Evolutionary conservation across 2,797 vertebrate species (phyloP).

Genomic region (Chrosomus eos): DNA sequence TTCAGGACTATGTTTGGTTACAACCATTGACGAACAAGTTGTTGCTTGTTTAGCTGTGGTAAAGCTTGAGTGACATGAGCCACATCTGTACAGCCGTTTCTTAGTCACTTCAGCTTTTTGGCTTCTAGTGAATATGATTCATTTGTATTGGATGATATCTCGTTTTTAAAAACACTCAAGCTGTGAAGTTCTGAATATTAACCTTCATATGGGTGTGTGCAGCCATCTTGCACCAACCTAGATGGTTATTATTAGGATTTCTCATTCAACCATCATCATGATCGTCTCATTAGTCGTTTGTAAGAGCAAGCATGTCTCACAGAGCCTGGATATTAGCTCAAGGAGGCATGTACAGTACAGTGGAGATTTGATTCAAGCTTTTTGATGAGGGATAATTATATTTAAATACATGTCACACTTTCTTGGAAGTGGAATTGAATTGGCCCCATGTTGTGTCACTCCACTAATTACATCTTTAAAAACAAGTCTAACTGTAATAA

Average conservation of each 20-base stretch:
- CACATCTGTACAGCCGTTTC: background rate
- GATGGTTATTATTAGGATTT: background rate
- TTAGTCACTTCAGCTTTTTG: background rate
- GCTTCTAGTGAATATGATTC: background rate
- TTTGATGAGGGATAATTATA: too few relatives aligned
- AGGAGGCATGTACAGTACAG: conserved; percentile 10
- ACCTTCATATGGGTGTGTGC: background rate
- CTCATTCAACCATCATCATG: background rate
- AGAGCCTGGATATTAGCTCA: conserved; percentile 14
- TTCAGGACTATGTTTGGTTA: conserved; percentile 3
- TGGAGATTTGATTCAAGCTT: background rate
- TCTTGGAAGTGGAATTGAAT: background rate
- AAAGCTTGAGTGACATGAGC: background rate
- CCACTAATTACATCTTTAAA: background rate
- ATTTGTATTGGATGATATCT: background rate
- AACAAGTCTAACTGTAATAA: background rate
- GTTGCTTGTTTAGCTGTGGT: background rate
- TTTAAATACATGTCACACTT: too few relatives aligned
- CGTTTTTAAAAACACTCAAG: background rate
- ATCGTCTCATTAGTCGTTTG: background rate
- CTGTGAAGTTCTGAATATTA: background rate
- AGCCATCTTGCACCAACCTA: background rate
- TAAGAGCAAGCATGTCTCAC: background rate
- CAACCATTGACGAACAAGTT: background rate
- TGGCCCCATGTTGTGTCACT: background rate